Conservation (phyloP, 2,888 invertebrate genomes). For the Rhimphoctona megacephalus region DNA sequence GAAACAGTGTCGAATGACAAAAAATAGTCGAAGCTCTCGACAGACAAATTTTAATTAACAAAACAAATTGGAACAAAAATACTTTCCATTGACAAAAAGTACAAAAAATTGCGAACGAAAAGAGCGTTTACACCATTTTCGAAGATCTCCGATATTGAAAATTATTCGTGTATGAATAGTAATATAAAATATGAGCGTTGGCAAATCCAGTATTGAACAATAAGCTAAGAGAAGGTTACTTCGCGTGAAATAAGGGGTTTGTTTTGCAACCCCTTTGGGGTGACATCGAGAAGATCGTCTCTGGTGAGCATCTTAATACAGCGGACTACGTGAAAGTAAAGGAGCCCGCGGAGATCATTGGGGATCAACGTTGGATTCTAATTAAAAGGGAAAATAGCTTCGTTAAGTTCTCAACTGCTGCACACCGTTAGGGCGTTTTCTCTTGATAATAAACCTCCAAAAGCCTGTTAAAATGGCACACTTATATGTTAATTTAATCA, state of each 20-base stretch:
- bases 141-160: neutral
- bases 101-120: no score
- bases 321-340: constrained; percentile 40
- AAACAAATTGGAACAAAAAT: no score
- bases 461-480: neutral
- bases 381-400: constrained; percentile 84
- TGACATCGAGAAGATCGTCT: neutral
- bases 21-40: no score
- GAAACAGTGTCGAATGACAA: no score
- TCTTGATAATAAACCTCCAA: neutral
- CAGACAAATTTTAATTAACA: no score
- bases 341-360: constrained; percentile 77
- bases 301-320: neutral
- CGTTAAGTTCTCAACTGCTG: constrained; percentile 79
- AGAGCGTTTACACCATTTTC: neutral
- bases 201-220: neutral
- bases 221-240: neutral
- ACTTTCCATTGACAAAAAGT: no score
- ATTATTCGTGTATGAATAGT: neutral
- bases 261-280: neutral
- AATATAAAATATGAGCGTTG: neutral
- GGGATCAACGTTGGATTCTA: constrained; percentile 82
- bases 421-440: neutral
- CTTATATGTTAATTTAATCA: neutral
- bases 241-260: neutral